Conservation (phyloP, 1,140 invertebrate species). For the Papilio dardanus region DNA sequence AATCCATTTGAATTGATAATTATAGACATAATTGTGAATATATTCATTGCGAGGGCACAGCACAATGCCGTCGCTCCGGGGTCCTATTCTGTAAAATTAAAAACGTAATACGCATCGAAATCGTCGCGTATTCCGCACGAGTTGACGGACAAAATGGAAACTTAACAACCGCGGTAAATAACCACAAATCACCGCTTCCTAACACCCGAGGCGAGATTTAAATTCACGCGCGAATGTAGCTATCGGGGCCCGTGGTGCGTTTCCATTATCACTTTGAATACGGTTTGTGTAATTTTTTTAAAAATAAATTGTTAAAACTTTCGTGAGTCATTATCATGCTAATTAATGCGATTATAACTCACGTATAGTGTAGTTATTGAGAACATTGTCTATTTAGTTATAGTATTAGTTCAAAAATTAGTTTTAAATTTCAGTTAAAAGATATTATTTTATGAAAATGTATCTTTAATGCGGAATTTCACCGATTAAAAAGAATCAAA, state of each 20-base stretch:
- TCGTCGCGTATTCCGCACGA: constrained; percentile 73
- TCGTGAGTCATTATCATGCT: no score
- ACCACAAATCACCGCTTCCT: constrained; percentile 79
- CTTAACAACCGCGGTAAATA: constrained; percentile 79
- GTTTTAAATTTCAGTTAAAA: no score
- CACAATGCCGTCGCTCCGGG: constrained; percentile 45
- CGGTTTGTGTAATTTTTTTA: no score
- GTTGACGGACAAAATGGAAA: constrained; percentile 69
- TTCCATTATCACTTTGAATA: constrained; percentile 48
- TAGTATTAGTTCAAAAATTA: no score
- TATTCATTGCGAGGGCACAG: constrained; percentile 38
- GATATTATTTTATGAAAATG: no score
- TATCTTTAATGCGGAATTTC: no score
- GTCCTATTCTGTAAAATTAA: constrained; percentile 75
- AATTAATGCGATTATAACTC: no score
- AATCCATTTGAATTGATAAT: constrained; percentile 7
- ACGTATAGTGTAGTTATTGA: no score
- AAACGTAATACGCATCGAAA: constrained; percentile 73
- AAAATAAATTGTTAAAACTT: no score
- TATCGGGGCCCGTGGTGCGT: constrained; percentile 49
- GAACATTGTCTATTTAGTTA: no score
- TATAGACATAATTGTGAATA: constrained; percentile 38
- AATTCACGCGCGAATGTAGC: constrained; percentile 73
- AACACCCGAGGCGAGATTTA: constrained; percentile 76
- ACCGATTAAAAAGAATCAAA: no score